A percentile compares a stretch with the other conserved stretches of the same genome.
These are phyloP conservation scores for Hozukius guyotensis DNA, from an alignment of 2,797 vertebrate species.

Conservation along the genomic window DNA sequence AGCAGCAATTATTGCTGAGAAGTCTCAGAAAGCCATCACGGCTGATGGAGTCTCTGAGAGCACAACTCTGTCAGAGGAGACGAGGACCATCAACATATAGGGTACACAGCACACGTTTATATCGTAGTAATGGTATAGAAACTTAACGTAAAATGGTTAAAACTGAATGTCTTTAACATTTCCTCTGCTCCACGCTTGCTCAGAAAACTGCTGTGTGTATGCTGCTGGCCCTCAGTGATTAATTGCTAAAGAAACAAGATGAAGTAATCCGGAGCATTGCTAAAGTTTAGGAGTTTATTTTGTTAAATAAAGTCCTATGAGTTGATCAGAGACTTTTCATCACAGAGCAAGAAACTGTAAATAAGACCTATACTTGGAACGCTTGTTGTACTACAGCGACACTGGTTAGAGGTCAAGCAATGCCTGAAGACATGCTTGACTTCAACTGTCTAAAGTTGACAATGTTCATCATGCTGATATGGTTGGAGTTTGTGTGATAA, in stretches of 20 bases:
- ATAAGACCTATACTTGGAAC: not conserved
- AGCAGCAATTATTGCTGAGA: conserved; percentile 37
- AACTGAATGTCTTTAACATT: not conserved
- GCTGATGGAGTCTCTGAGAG: conserved; percentile 11
- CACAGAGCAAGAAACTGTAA: too few species aligned
- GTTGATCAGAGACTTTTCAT: not conserved
- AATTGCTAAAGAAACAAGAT: not conserved
- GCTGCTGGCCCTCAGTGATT: not conserved
- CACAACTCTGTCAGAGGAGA: conserved; percentile 1
- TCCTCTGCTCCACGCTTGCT: not conserved
- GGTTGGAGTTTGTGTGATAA: rapidly evolving
- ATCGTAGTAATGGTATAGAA: not conserved
- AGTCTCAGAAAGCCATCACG: conserved; percentile 8
- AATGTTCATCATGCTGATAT: not conserved
- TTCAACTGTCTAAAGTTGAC: not conserved
- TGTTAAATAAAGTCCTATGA: not conserved
- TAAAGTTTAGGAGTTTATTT: not conserved
- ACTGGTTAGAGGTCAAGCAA: not conserved
- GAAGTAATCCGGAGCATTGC: not conserved
- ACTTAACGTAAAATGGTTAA: not conserved
- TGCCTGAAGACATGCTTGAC: not conserved
- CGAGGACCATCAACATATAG: not conserved
- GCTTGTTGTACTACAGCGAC: not conserved
- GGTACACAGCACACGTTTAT: not conserved
- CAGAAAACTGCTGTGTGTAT: not conserved